A percentile compares a stretch with the other conserved stretches of the same genome.
Conservation (phyloP, 2,797 vertebrate genomes). For the Hyperoplus lanceolatus region DNA sequence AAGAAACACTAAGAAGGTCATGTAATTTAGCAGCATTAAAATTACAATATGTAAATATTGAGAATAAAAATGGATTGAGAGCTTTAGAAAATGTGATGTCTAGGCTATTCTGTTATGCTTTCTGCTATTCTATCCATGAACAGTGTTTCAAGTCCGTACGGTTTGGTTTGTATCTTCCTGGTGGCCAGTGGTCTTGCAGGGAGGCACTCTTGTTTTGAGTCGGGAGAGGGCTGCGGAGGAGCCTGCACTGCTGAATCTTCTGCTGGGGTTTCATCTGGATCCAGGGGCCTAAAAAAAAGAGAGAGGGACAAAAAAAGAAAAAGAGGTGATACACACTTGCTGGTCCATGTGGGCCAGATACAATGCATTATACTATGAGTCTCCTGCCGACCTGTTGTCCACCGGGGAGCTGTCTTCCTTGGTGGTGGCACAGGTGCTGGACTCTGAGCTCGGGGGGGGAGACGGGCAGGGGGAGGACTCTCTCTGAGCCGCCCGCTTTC, state of each 20-base stretch:
- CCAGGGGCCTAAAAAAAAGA: slow-evolving; percentile 46
- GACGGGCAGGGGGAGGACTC: slow-evolving; percentile 36
- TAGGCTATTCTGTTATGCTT: not conserved
- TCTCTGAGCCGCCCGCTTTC: slow-evolving; percentile 22
- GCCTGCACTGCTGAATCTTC: slow-evolving; percentile 27
- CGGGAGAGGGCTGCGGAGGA: not conserved
- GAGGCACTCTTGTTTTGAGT: slow-evolving; percentile 20
- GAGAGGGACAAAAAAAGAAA: not conserved
- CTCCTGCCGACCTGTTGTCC: slow-evolving; percentile 59
- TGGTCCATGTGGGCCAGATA: not conserved
- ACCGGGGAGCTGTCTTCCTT: slow-evolving; percentile 42
- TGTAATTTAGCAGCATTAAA: not conserved
- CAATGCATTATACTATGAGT: not conserved
- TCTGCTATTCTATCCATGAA: not conserved
- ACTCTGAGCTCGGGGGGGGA: slow-evolving; percentile 49
- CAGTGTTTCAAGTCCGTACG: slow-evolving; percentile 30
- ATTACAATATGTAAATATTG: not conserved
- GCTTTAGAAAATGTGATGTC: too few species aligned
- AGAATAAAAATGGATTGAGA: too few species aligned
- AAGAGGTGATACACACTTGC: not conserved
- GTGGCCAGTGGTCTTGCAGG: slow-evolving; percentile 17
- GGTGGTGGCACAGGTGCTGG: slow-evolving; percentile 37
- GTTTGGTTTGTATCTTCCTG: slow-evolving; percentile 56
- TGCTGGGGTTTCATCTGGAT: slow-evolving; percentile 38
- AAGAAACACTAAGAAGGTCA: not conserved